Base-by-base conservation (phyloP, 2,888 invertebrate genomes). In the Adelphocoris suturalis region DNA sequence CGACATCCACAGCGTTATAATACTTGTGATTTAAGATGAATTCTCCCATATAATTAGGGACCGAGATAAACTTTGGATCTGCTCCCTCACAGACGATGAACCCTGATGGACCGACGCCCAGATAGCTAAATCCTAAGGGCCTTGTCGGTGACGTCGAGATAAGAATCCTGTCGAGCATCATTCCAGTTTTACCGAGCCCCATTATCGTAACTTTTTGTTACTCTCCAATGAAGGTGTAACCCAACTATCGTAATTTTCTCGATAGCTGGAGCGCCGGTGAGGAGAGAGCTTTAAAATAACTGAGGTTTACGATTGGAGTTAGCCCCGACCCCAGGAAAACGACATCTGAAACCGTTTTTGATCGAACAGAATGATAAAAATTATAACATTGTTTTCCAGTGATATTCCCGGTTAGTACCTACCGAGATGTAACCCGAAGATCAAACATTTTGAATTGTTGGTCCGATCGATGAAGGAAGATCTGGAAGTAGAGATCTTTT, bases 171-270 rank as follows among this genome's bases (percentile, higher is more conserved):
- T 57, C 57, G 57, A n/a, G 57, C 57, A n/a, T 57, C 57, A 57
- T 57, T n/a, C 16, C 57, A n/a, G 57, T 57, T 57, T 57, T 57
- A 57, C 19, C 5, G 57, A 57, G 57, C n/a, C 16, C 19, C 57
- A n/a, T 57, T 57, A n/a, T n/a, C 57, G 57, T 57, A n/a, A 57
- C 57, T n/a, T 57, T 57, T 57, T 57, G 57, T 57, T 57, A 57
- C 57, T 57, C 57, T n/a, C 19, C 37, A 37, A 37, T 37, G 37
- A 37, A 37, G 37, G 37, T 37, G 37, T 37, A 37, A 37, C 37
- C 37, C 19, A 57, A 57, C 57, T 57, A 57, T 57, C 57, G 57
- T 57, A 16, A 16, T 57, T n/a, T n/a, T n/a, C 57, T 57, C 37
- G 52, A 52, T 52, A 52, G 52, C 16, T 11, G 52, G 57, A n/a